These are phyloP conservation scores for Magallana gigas DNA, from an alignment of 1,140 invertebrate species.

Conservation along the genomic window DNA sequence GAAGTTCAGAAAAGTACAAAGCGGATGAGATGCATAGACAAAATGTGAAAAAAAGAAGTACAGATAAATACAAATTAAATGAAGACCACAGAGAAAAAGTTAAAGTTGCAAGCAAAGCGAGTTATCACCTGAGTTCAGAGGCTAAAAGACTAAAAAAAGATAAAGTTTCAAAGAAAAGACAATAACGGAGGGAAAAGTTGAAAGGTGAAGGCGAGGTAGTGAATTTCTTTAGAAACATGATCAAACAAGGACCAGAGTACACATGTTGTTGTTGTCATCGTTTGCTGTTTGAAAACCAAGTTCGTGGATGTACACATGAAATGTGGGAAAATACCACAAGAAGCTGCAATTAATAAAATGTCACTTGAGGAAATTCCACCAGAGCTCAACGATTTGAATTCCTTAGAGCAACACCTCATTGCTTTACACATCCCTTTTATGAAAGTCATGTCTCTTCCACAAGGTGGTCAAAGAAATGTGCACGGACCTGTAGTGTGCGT, in stretches of 20 bases:
- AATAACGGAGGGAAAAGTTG: background rate
- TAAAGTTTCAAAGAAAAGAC: background rate
- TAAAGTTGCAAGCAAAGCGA: background rate
- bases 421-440: background rate
- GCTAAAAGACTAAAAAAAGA: background rate
- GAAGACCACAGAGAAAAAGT: background rate
- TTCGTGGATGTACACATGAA: background rate
- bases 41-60: too few species aligned
- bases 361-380: background rate
- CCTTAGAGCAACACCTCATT: background rate
- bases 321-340: background rate
- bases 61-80: background rate
- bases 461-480: background rate
- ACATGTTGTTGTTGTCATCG: background rate
- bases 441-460: background rate
- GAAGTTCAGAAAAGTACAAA: too few species aligned
- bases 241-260: background rate
- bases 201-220: background rate
- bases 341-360: background rate
- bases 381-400: background rate
- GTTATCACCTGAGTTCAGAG: background rate
- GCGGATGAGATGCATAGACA: too few species aligned
- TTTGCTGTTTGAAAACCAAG: background rate
- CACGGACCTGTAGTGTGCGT: background rate
- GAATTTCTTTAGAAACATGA: background rate